Conservation (phyloP, 2,888 invertebrate species). For the Capitulum mitella region DNA sequence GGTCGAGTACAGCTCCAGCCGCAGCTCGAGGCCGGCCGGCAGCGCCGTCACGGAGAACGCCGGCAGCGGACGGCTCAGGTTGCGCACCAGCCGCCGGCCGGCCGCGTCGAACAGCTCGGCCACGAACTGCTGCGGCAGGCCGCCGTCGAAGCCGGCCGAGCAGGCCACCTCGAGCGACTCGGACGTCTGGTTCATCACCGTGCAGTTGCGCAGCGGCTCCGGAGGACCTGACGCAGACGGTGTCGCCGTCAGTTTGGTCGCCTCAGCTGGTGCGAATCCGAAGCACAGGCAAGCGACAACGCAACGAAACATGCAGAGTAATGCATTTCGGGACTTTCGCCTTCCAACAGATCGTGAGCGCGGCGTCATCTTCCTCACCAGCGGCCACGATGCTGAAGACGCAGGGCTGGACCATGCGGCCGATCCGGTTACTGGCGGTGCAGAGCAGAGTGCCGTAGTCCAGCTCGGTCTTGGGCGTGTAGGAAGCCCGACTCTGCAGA, state of each 20-base stretch:
- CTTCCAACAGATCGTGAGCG: no score
- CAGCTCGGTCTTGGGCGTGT: slow-evolving; percentile 1
- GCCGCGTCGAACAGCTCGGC: slow-evolving; percentile 25
- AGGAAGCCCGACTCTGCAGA: background rate
- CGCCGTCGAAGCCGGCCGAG: no score
- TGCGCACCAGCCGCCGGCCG: background rate
- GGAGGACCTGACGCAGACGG: slow-evolving; percentile 23
- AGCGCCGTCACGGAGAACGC: background rate
- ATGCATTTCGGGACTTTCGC: no score
- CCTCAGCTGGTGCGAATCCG: no score
- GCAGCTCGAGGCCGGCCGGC: slow-evolving; percentile 2
- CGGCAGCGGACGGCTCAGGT: background rate
- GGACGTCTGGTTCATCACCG: slow-evolving; percentile 28
- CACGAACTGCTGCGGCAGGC: slow-evolving; percentile 27
- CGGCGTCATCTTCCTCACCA: background rate
- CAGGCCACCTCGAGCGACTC: slow-evolving; percentile 26
- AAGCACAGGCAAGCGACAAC: no score
- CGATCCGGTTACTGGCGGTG: slow-evolving; percentile 18
- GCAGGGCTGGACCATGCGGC: slow-evolving; percentile 27
- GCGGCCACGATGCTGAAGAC: slow-evolving; percentile 29
- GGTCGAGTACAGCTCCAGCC: background rate
- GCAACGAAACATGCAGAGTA: no score
- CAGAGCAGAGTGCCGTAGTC: slow-evolving; percentile 29
- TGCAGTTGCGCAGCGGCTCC: slow-evolving; percentile 26
- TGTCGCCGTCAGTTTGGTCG: no score